Evolutionary conservation across 2,113 vertebrate genomes (phyloP), one percentile per base, ranked within the genome.

Genomic region (Silurus meridionalis): DNA sequence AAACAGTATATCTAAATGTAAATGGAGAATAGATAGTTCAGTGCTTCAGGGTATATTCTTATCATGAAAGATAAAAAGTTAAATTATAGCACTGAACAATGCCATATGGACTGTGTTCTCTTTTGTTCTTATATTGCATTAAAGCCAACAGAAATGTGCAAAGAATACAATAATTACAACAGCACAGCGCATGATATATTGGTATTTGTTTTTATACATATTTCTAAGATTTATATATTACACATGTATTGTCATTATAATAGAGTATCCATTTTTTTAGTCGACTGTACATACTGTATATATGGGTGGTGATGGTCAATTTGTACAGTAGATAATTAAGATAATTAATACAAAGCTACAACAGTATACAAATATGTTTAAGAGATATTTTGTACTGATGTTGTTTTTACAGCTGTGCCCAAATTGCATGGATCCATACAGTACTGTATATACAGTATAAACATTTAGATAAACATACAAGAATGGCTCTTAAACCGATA

Each of bases 161-260:
- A 17, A 72, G 75, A 66, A 88, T 48, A 64, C 21, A 83, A 37
- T 61, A 83, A 88, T 83, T 88, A 85, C 74, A 64, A 46, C 69
- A 46, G 37, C 75, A 55, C 63, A 67, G 64, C 63, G 74, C 50
- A 25, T 80, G 37, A 37, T 80, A 7, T 58, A 80, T 83, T 86
- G 46, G 79, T 80, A 60, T 78, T 63, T 88, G 78, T 83, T 72
- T 69, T 78, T 25, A 85, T 57, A 78, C 61, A 85, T 82, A 85
- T 82, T 37, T 37, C 2, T 37, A 37, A 37, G 37, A 37, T 37
- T 37, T 37, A 2, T 37, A 37, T 37, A 37, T 2, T 37, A 37
- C 37, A 37, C 37, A 37, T 37, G 37, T 37, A 37, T 37, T 37
- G 1, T 37, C 37, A 37, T 37, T 37, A 37, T 37, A 37, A 37